Base-by-base conservation (phyloP, 2,113 vertebrate genomes). In the Pheucticus melanocephalus region DNA sequence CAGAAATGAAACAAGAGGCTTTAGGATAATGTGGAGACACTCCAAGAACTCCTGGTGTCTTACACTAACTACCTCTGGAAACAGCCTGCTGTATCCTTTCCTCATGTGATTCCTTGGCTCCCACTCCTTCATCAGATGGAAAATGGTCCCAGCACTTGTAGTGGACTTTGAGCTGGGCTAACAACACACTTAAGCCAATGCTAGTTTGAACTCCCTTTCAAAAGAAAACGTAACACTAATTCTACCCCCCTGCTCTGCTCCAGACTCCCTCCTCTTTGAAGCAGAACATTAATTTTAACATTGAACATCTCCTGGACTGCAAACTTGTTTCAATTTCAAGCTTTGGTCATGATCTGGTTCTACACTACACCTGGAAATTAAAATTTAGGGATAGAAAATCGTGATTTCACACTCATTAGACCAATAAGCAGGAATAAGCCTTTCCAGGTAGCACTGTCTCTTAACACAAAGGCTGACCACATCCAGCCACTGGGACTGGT, bases 401-500 rank as follows among this genome's bases (percentile, higher is more conserved):
- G 3, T 1, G 4, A 27, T 50, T 90, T 82, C 63, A 69, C 30
- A 48, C 18, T n/a, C 13, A 0, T 57, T 28, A 80, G 61, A 47
- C 7, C 30, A 86, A 31, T 15, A 83, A 44, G 35, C 12, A 92
- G 37, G 20, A 48, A 48, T 19, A 73, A 77, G 51, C 20, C 33
- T 53, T 59, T 61, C 24, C 64, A 80, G 60, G 19, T 10, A 80
- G 80, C 42, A 39, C 14, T 40, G 30, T 59, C 61, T 64, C 44
- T 37, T 56, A 75, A 71, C 23, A 57, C 11, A 27, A 48, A 69
- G 27, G 45, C 45, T 56, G 57, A 48, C 25, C 10, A 19, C 0
- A 0, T 50, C 35, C 39, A 73, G 45, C 9, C 51, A 50, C 4
- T 23, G 37, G 5, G n/a, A 44, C 0, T 0, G 48, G 60, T 12